Percentiles rank a stretch among this genome's conserved stretches.
phyloP scores from a whole-genome alignment of 2,113 vertebrate genomes.

The Muntiacus reevesi region DNA sequence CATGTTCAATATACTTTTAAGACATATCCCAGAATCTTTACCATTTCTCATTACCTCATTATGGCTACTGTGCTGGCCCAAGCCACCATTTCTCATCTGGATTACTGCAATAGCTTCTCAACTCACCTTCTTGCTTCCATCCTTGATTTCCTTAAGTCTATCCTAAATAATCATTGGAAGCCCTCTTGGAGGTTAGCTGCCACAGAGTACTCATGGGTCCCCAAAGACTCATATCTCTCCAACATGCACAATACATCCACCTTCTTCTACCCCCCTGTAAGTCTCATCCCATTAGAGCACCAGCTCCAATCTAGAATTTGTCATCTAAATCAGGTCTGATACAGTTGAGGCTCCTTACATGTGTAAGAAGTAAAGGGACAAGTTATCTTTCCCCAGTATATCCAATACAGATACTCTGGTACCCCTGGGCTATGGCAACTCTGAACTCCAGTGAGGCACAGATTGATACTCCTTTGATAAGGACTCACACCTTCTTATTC shows the following conservation, averaged over 20 bases:
- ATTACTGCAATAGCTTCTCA: not conserved
- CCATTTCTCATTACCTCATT: not conserved
- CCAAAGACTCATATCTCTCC: not conserved
- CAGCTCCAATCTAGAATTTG: not conserved
- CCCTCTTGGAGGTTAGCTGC: not conserved
- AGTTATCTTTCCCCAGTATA: not conserved
- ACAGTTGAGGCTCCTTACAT: not conserved
- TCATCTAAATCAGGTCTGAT: not conserved
- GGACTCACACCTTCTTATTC: not conserved
- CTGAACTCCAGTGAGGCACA: not conserved
- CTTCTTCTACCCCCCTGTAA: not conserved
- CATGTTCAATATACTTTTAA: not conserved
- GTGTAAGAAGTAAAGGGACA: not conserved
- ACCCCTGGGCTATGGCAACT: not conserved
- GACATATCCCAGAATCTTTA: not conserved
- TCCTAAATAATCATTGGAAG: not conserved
- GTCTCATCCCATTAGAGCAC: not conserved
- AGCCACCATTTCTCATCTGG: not conserved
- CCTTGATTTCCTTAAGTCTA: not conserved
- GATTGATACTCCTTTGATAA: not conserved
- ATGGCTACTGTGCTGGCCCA: not conserved
- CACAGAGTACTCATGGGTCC: not conserved
- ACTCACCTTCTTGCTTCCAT: not conserved
- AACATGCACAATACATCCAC: not conserved
- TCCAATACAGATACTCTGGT: not conserved